Evolutionary conservation across 1,140 invertebrate species (phyloP).

Genomic region (Danaus melanippus): DNA sequence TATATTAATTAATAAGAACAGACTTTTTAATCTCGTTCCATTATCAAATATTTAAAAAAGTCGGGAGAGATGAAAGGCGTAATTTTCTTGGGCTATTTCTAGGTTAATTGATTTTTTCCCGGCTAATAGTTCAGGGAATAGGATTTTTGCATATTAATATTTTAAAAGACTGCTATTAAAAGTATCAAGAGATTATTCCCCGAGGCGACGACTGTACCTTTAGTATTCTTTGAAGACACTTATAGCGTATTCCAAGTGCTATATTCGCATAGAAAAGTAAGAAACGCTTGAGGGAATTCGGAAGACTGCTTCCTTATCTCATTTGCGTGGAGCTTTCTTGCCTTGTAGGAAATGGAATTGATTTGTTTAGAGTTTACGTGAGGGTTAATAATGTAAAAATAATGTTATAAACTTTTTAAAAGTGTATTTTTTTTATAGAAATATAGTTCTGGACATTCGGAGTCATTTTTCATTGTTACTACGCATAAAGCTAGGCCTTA

Average conservation of each 20-base stretch:
- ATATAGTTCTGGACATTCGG: no score
- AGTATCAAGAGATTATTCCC: conserved; percentile 20
- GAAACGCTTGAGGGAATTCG: conserved; percentile 15
- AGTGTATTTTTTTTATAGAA: no score
- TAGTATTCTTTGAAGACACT: conserved; percentile 15
- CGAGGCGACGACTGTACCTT: conserved; percentile 9
- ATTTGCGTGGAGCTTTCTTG: conserved; percentile 17
- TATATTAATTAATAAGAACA: no score
- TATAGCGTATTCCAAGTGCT: conserved; percentile 11
- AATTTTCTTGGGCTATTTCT: conserved; percentile 6
- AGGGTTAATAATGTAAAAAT: no score
- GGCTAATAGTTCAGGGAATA: conserved; percentile 28
- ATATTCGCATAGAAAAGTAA: conserved; percentile 14
- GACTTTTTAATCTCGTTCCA: no score
- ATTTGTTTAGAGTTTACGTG: no score
- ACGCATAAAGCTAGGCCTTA: no score
- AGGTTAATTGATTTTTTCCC: conserved; percentile 34
- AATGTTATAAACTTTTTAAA: no score
- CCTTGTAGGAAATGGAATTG: conserved; percentile 10
- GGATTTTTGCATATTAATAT: conserved; percentile 38
- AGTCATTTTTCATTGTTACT: no score
- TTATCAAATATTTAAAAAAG: no score
- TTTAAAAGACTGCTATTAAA: conserved; percentile 43
- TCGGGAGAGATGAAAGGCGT: no score
- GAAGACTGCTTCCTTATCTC: conserved; percentile 21